Conservation (phyloP, 2,113 vertebrate genomes). For the Rhizomys pruinosus region DNA sequence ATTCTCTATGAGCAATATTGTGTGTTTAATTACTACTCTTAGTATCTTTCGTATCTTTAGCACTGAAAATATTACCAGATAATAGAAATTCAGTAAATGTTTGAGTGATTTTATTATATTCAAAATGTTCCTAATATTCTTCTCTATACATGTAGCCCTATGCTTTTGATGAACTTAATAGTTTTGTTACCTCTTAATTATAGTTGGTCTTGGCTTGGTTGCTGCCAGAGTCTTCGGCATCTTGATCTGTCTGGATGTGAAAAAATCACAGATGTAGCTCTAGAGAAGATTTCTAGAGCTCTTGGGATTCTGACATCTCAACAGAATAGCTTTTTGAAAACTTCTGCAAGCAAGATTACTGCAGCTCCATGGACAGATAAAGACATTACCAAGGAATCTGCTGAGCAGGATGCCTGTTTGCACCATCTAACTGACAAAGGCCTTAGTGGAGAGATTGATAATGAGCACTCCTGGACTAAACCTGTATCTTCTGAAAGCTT, state of each 20-base stretch:
- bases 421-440: slow-evolving; percentile 79
- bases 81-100: background rate
- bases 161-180: slow-evolving; percentile 58
- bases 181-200: slow-evolving; percentile 37
- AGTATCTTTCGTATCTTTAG: background rate
- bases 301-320: slow-evolving; percentile 89
- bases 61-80: background rate
- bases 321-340: slow-evolving; percentile 81
- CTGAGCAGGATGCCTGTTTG: slow-evolving; percentile 75
- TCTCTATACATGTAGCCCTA: background rate
- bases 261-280: slow-evolving; percentile 93
- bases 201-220: slow-evolving; percentile 93
- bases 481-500: slow-evolving; percentile 79
- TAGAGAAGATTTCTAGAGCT: slow-evolving; percentile 93
- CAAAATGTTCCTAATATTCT: slow-evolving; percentile 18
- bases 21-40: background rate
- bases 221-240: slow-evolving; percentile 91
- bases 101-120: slow-evolving; percentile 37
- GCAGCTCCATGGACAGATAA: slow-evolving; percentile 84
- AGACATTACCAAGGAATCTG: slow-evolving; percentile 83
- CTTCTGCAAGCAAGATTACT: slow-evolving; percentile 80
- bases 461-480: slow-evolving; percentile 84
- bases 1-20: background rate
- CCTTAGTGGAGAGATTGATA: slow-evolving; percentile 77
- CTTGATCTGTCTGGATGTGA: slow-evolving; percentile 98